Conservation (phyloP, 2,888 invertebrate species). For the Agonopterix arenella region DNA sequence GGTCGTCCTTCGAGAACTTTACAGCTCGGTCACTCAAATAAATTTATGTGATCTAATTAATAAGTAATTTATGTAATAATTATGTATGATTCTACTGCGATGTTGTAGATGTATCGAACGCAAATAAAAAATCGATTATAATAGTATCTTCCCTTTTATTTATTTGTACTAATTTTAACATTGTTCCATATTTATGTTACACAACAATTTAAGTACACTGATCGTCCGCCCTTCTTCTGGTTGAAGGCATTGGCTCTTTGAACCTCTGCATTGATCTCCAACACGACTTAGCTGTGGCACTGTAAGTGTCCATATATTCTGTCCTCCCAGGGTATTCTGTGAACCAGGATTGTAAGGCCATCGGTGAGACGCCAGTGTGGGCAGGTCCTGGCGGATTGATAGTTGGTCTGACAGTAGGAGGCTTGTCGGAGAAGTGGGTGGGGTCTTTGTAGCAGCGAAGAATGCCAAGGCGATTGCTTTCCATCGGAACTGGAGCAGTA, state of each 20-base stretch:
- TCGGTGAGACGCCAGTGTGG: slow-evolving; percentile 62
- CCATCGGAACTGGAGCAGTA: slow-evolving; percentile 75
- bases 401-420: slow-evolving; percentile 71
- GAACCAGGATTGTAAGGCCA: slow-evolving; percentile 70
- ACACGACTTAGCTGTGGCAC: slow-evolving; percentile 76
- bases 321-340: slow-evolving; percentile 75
- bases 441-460: slow-evolving; percentile 79
- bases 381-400: slow-evolving; percentile 67
- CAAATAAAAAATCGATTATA: too few relatives aligned
- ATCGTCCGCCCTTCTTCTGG: slow-evolving; percentile 76
- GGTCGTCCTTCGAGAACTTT: too few relatives aligned
- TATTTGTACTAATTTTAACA: neutral
- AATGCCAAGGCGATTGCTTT: slow-evolving; percentile 72
- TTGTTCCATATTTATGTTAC: neutral
- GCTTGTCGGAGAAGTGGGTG: slow-evolving; percentile 70
- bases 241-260: slow-evolving; percentile 79
- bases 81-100: too few relatives aligned
- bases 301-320: slow-evolving; percentile 79
- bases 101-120: too few relatives aligned
- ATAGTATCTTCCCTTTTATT: neutral
- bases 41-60: too few relatives aligned
- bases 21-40: too few relatives aligned
- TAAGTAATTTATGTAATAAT: too few relatives aligned
- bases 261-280: slow-evolving; percentile 79
- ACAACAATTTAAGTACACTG: slow-evolving; percentile 7